Evolutionary conservation across 2,797 vertebrate species (phyloP), one percentile per base, ranked within the genome.

Genomic region (Acipenser ruthenus): DNA sequence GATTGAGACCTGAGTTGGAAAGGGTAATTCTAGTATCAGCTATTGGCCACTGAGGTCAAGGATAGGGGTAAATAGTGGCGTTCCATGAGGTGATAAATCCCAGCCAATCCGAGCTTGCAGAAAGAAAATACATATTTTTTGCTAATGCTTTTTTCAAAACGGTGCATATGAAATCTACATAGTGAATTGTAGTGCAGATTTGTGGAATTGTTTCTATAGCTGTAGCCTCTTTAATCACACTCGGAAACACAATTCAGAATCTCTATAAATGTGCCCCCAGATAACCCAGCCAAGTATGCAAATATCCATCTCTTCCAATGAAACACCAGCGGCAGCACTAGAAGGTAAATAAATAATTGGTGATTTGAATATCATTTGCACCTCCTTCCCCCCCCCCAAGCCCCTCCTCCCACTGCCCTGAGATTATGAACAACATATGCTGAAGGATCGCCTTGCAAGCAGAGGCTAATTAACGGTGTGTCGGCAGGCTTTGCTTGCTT

Each of bases 401-500:
- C 12, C 9, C 52, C 9, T 55, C 65, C 73, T 69, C 72, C 77
- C 18, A 73, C 71, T 68, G 67, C 72, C 69, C 65, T 55, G 64
- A 73, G 71, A 80, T 77, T 73, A 80, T 74, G 68, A 77, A 67
- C 66, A 77, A 60, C 79, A 73, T 80, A 75, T 78, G 78, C 78
- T 78, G 52, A 56, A 66, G 74, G 79, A 77, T 72, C 52, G 13
- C 64, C 68, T 74, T 61, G 76, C 71, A 77, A 78, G 73, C 72
- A 65, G 60, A 70, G 70, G 75, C 73, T 83, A 86, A 88, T 88
- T 81, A 82, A 75, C 70, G 8, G 63, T 15, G 70, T 69, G 68
- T 62, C 74, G 70, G 72, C 67, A 62, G 65, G 18, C 3, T 66
- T 50, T 71, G 7, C 0, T 68, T 6, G 62, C 64, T 75, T 74